Percentiles rank a stretch among this genome's conserved stretches.
Conservation (phyloP, 37 sponge, comb jelly and placozoan genomes). For the Agelas oroides region DNA sequence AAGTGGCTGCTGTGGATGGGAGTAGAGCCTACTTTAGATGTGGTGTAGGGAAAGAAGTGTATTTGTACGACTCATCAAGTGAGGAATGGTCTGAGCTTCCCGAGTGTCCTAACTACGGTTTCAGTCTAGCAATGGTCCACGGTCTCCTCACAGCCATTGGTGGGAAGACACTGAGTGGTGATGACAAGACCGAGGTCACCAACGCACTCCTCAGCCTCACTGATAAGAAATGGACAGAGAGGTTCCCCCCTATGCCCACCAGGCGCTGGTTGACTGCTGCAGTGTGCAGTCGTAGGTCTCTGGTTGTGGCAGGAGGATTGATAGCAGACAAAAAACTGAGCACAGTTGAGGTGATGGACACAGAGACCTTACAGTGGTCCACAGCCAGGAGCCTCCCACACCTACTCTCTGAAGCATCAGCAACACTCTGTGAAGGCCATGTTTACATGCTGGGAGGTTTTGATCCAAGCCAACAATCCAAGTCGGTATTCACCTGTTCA, state of each 20-base stretch:
- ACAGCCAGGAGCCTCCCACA: background rate
- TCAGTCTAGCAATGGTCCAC: constrained; percentile 1
- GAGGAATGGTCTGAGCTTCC: constrained; percentile 10
- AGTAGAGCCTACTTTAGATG: no score
- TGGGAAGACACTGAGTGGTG: no score
- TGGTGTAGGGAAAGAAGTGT: background rate
- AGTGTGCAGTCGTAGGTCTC: background rate
- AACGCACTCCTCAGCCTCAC: background rate
- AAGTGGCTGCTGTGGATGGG: no score
- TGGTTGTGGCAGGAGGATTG: constrained; percentile 4
- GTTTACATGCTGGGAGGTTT: no score
- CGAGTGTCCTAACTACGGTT: background rate
- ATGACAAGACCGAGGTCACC: background rate
- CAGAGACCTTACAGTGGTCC: constrained; percentile 12
- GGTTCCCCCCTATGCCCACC: background rate
- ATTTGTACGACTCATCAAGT: background rate
- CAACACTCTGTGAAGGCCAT: no score
- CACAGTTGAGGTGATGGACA: constrained; percentile 11
- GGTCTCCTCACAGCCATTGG: background rate
- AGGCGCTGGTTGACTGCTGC: background rate
- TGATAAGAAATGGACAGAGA: background rate
- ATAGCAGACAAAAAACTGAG: background rate
- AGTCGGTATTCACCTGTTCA: no score
- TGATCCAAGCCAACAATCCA: no score
- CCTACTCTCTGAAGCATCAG: no score